Evolutionary conservation across 64 coral and sea anemone species (phyloP), one percentile per base, ranked within the genome.

Genomic region (Trachythela sp.): DNA sequence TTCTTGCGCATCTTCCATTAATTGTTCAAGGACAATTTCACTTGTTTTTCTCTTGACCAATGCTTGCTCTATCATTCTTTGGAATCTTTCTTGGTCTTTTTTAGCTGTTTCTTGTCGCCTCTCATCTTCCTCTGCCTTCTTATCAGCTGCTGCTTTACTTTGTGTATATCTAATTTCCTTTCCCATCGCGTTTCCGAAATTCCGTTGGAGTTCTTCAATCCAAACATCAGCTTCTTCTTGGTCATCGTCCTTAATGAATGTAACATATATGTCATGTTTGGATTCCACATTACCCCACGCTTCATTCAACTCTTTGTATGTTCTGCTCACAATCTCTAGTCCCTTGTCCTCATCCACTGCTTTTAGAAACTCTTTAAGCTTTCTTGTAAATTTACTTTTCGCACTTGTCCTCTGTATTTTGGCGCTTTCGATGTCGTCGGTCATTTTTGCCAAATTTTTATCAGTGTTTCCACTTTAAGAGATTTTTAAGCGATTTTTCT

Each of bases 231-330:
- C 31, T 8, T 87, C 86, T 26, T 24, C 39, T n/a, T 38, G 39
- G 36, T 67, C 86, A 14, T 87, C 49, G 36, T 20, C 86, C 58
- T 45, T 9, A 4, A 87, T 42, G 86, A 39, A 35, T 29, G 56
- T 18, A 1, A 35, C 56, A 50, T 87, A 87, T 13, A 87, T 9
- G 39, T 59, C 86, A n/a, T 58, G 86, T 17, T 87, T 87, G 36
- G 48, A 18, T 64, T 67, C 86, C 3, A 27, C 50, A 64, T 39
- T 87, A 33, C 32, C 31, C 86, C 49, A 87, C 0, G 86, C 39
- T n/a, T 54, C 48, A 17, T 0, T 30, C 9, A 86, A 33, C 50
- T 58, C 13, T 35, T 48, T 50, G 48, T 32, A 87, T 29, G 41
- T 67, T n/a, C 20, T 59, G 1, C n/a, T 9, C 8, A 87, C 34